Percentiles rank a stretch among this genome's conserved stretches.
These are phyloP conservation scores for Pterocles orientalis DNA, from an alignment of 2,113 vertebrate species.

Conservation along the genomic window DNA sequence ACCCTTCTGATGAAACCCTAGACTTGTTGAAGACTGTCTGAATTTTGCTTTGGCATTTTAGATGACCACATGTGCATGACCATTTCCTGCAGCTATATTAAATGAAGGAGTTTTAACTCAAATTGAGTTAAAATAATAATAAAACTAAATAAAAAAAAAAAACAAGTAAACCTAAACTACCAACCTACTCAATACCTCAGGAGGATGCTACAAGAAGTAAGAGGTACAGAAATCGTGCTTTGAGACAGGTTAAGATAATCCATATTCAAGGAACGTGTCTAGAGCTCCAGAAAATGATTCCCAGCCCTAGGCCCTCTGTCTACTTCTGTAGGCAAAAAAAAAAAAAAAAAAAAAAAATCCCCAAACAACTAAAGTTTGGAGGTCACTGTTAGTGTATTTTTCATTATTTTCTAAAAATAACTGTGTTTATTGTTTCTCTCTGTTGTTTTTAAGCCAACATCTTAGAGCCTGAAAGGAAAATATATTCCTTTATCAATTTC, in stretches of 20 bases:
- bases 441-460: background rate
- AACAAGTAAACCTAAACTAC: too few relatives aligned
- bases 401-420: background rate
- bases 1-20: background rate
- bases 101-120: background rate
- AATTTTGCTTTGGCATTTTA: background rate
- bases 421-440: background rate
- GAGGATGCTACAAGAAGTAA: background rate
- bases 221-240: fast-evolving
- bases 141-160: too few relatives aligned
- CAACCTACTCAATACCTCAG: background rate
- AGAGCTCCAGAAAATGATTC: background rate
- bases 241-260: background rate
- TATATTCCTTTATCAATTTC: conserved; percentile 45
- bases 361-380: background rate
- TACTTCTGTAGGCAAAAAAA: background rate
- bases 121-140: too few relatives aligned
- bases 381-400: background rate
- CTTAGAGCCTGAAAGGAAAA: conserved; percentile 26
- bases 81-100: background rate
- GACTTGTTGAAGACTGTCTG: background rate
- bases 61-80: too few relatives aligned
- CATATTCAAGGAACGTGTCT: background rate
- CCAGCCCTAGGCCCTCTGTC: background rate
- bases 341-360: background rate